Percentiles rank a stretch among this genome's conserved stretches.
Conservation (phyloP, 2,888 invertebrate species). For the Lepidochrysops patricia region DNA sequence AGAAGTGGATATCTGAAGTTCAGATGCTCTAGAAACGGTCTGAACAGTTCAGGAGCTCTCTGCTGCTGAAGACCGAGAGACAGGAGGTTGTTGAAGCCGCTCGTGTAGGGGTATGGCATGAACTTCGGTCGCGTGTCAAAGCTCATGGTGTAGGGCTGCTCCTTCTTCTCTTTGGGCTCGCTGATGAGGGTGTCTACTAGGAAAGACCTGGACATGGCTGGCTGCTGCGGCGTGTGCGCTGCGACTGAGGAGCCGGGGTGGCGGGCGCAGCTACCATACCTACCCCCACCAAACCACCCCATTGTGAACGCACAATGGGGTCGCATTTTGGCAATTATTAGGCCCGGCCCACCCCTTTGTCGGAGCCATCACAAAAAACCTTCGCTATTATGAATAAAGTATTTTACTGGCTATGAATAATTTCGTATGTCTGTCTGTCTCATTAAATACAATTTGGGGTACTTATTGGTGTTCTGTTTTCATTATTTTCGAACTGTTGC, state of each 20-base stretch:
- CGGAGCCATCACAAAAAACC: constrained; percentile 58
- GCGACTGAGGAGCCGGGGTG: constrained; percentile 53
- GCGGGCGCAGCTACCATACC: constrained; percentile 66
- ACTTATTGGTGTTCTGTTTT: constrained; percentile 38
- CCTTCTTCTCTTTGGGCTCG: constrained; percentile 70
- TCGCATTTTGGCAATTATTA: constrained; percentile 74
- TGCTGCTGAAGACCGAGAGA: constrained; percentile 77
- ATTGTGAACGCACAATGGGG: constrained; percentile 71
- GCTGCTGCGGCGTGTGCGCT: constrained; percentile 35
- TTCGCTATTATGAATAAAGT: constrained; percentile 58
- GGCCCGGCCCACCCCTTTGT: constrained; percentile 73
- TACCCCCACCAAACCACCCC: constrained; percentile 72
- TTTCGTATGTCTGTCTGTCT: constrained; percentile 71
- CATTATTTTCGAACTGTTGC: constrained; percentile 12
- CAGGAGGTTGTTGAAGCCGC: constrained; percentile 78
- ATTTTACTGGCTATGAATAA: constrained; percentile 73
- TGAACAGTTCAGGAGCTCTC: constrained; percentile 59
- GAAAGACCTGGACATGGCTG: constrained; percentile 83
- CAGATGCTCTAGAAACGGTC: constrained; percentile 63
- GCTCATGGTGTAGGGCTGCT: constrained; percentile 20
- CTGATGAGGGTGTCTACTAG: constrained; percentile 86
- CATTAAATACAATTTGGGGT: constrained; percentile 69
- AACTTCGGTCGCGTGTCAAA: constrained; percentile 60
- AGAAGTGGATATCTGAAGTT: constrained; percentile 58
- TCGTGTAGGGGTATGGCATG: constrained; percentile 77